Evolutionary conservation across 2,113 vertebrate genomes (phyloP).

Genomic region (Oreotrochilus melanogaster): DNA sequence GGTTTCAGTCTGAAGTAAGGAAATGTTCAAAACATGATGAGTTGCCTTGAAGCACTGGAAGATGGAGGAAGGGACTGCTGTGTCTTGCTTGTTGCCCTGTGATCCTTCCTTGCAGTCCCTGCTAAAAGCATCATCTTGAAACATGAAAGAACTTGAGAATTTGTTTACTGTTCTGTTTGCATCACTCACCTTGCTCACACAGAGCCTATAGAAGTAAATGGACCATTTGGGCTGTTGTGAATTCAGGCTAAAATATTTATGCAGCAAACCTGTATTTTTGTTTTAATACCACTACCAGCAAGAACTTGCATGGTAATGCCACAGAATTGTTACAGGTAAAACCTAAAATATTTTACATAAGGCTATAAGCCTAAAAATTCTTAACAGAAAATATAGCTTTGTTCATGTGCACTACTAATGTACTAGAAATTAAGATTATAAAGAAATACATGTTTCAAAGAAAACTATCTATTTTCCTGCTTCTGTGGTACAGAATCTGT

Average conservation of each 20-base stretch:
- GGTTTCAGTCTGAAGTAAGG: not conserved
- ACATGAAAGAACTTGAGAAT: not conserved
- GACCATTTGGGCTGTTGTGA: not conserved
- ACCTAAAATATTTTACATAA: not conserved
- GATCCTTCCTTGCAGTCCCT: not conserved
- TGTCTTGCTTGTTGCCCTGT: not conserved
- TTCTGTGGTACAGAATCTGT: not conserved
- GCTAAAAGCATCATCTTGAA: not conserved
- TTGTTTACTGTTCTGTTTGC: not conserved
- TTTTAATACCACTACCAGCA: not conserved
- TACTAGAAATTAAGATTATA: not conserved
- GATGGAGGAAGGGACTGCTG: not conserved
- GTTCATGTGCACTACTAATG: not conserved
- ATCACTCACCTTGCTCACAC: not conserved
- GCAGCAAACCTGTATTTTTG: not conserved
- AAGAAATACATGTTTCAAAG: not conserved
- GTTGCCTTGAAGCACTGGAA: not conserved
- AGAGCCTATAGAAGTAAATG: not conserved
- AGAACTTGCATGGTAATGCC: not conserved
- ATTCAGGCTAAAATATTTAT: not conserved
- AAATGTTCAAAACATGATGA: not conserved
- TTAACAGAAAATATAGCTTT: not conserved
- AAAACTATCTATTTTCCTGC: not conserved
- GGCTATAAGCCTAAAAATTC: not conserved
- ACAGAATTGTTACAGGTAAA: not conserved